Base-by-base conservation (phyloP, 1,140 invertebrate genomes). In the Drosophila watanabei region DNA sequence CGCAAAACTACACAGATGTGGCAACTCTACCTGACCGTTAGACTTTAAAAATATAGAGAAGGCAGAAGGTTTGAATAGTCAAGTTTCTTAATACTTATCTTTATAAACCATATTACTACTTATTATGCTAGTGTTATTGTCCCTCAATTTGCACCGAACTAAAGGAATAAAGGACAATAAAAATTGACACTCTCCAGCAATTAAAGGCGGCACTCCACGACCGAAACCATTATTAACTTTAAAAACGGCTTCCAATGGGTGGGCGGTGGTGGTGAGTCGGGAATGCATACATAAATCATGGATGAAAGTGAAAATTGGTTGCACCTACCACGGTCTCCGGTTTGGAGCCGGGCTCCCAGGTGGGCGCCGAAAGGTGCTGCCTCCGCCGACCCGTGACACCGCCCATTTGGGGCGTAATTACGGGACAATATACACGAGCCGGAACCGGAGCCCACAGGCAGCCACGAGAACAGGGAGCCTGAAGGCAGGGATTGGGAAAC, bases 251-350 rank as follows among this genome's bases (percentile, higher is more conserved):
- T 45, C 52, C 48, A 60, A 48, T 32, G 54, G 54, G 41, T 37
- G 69, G 33, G 24, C 24, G 33, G 20, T 28, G 69, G 33, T n/a
- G 28, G 28, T 16, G 24, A 49, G 33, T 28, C 14, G 63, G 24
- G 18, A 78, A 46, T 28, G 61, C 76, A 79, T 79, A 58, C 77
- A 79, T 79, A 79, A 79, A 79, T 79, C 76, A 79, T 79, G 61
- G 78, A 79, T 79, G 77, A 79, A 79, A 79, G 61, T 70, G 57
- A 75, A 79, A 68, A 75, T 79, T 73, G 66, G 46, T 73, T 76
- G 77, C 76, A 79, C 45, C 75, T 45, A 82, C 46, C 33, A 35
- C 32, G 33, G 32, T 13, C 20, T 18, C 51, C 33, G 46, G 41
- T 8, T 59, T 61, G 51, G 49, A 48, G 28, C 16, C 45, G 35